Evolutionary conservation across 2,888 invertebrate species (phyloP), one percentile per base, ranked within the genome.

Genomic region (Empis stercorea): DNA sequence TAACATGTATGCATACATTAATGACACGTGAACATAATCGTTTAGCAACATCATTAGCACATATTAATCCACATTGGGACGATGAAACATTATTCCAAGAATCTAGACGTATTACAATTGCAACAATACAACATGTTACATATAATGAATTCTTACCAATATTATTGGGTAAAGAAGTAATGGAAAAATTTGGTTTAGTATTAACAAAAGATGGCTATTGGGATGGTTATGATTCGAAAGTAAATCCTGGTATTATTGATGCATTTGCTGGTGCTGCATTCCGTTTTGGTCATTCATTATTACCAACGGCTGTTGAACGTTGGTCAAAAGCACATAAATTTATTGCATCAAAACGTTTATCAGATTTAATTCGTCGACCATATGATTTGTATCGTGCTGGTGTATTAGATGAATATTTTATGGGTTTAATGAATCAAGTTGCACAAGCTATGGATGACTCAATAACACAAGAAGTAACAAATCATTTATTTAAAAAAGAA

Each of bases 271-370:
- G 91, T 13, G 92, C 92, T 40, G 92, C 92, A 11, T 93, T 89
- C 70, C 78, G 93, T 58, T 92, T 93, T 58, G 93, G 92, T 1
- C 93, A 93, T 64, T 92, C 92, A 0, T 70, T 93, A 15, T 67
- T 93, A 51, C 92, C 92, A 10, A 91, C 91, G 2, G 87, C 88
- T 20, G 85, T 92, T 5, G 92, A 93, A 67, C 77, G 92, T 62
- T 93, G 92, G 89, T 92, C 91, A 47, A 93, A 92, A 71, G 89
- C 88, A 20, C 92, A 93, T 65, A 92, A 92, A 71, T 92, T 92
- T 61, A 89, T 93, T 55, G 92, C 91, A 52, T 91, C 91, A 1
- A 88, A 89, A 64, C 78, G 91, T 57, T 71, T 93, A 43, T 88
- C 91, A 1, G 88, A 91, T 62, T 74, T 92, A 48, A 89, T 92